Base-by-base conservation (phyloP, 2,888 invertebrate species). In the Noctua janthina region DNA sequence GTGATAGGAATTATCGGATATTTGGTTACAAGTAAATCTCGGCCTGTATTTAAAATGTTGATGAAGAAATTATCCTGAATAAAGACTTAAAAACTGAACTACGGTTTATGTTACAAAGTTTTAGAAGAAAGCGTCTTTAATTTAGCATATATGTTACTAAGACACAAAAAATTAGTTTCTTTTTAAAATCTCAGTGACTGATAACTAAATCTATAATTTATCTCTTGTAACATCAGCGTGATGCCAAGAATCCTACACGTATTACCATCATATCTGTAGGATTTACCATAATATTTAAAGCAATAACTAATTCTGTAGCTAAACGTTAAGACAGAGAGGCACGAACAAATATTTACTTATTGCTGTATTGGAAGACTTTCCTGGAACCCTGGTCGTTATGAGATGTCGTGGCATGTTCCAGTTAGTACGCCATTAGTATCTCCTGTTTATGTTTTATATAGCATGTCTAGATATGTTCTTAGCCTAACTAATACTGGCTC, bases 1-100 rank as follows among this genome's bases (percentile, higher is more conserved):
- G 84, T 89, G 89, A 84, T 90, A 87, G 89, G 77, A 89, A 84
- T 86, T 84, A 86, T 89, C 84, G 82, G 69, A 66, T 83, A 77
- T 79, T 82, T 77, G 75, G 73, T 77, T 76, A 75, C 74, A 66
- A 72, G 29, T 70, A 76, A 86, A 88, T 78, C 76, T 77, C 39
- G 6, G 23, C 46, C 35, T 35, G 5, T 64, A 49, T 69, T 59
- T 17, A 78, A 49, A 0, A 56, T 56, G n/a, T n/a, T 39, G 0
- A 29, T 0, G 29, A 67, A 15, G 13, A 51, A 20, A 43, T 20
- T 29, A 20, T 35, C 20, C 2, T 35, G 11, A 10, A 59, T 23
- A 35, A 10, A 56, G 15, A 43, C 10, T 51, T 4, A 1, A 11
- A 23, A 10, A 23, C 0, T 35, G 46, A 49, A 23, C 29, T 13